Conservation (phyloP, 1,140 invertebrate genomes). For the Tyrophagus putrescentiae region DNA sequence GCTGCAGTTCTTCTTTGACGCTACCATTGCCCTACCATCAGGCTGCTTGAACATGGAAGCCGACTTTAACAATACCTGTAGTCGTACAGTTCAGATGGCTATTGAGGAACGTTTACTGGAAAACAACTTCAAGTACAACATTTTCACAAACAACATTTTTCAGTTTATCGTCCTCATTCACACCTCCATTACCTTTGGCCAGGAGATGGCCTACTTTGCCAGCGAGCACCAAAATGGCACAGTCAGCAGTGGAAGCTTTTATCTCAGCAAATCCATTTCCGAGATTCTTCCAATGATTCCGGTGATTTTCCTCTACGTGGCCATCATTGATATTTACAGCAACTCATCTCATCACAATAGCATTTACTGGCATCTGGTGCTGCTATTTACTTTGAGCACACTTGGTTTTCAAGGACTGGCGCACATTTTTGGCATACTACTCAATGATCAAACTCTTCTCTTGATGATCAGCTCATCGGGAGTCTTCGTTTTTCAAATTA, state of each 20-base stretch:
- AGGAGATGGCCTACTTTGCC: not conserved
- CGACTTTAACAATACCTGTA: not conserved
- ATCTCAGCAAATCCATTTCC: not conserved
- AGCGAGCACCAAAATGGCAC: constrained; percentile 6
- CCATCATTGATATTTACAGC: not conserved
- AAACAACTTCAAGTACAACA: not conserved
- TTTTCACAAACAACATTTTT: not conserved
- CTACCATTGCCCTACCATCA: not conserved
- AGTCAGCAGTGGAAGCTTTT: not conserved
- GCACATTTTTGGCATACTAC: constrained; percentile 1
- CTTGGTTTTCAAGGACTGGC: constrained; percentile 3
- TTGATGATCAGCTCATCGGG: not conserved
- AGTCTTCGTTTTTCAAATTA: not conserved
- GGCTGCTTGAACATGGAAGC: not conserved
- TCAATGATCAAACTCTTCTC: not conserved
- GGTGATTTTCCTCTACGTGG: not conserved
- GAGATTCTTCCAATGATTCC: not conserved
- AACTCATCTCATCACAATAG: not conserved
- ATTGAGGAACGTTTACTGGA: not conserved
- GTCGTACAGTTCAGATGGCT: not conserved
- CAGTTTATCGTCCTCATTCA: not conserved
- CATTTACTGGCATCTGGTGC: not conserved
- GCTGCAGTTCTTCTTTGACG: not conserved
- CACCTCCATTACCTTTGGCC: not conserved
- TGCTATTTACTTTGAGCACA: not conserved